Conservation (phyloP, 1,140 invertebrate species). For the Elymnias hypermnestra region DNA sequence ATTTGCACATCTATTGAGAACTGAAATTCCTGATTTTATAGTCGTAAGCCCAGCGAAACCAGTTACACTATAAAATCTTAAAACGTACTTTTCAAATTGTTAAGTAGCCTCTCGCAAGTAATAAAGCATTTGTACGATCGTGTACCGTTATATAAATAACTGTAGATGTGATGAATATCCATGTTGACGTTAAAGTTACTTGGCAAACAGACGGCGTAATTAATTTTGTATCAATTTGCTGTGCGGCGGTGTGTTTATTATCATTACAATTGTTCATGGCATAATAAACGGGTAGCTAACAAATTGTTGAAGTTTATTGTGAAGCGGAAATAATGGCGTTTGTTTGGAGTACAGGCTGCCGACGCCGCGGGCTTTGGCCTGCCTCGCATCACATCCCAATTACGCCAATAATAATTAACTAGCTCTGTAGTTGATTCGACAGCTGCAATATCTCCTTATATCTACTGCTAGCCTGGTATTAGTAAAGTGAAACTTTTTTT, state of each 20-base stretch:
- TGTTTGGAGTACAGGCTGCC: slow-evolving; percentile 51
- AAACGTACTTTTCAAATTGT: slow-evolving; percentile 15
- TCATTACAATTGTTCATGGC: slow-evolving; percentile 60
- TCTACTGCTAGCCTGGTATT: slow-evolving; percentile 42
- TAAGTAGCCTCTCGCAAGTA: slow-evolving; percentile 24
- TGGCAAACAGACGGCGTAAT: slow-evolving; percentile 42
- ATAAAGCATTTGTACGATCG: slow-evolving; percentile 32
- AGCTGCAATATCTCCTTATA: slow-evolving; percentile 41
- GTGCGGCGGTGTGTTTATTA: slow-evolving; percentile 54
- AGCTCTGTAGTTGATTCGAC: slow-evolving; percentile 39
- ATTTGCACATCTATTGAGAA: too few species aligned
- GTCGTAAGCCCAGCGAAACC: slow-evolving; percentile 29
- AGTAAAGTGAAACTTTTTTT: too few species aligned
- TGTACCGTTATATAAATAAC: slow-evolving; percentile 49
- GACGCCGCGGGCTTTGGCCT: slow-evolving; percentile 57
- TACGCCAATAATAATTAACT: slow-evolving; percentile 69
- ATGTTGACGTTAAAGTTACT: slow-evolving; percentile 28
- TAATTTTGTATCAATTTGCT: slow-evolving; percentile 64
- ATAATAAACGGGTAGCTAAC: slow-evolving; percentile 64
- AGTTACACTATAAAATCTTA: slow-evolving; percentile 24
- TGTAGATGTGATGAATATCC: slow-evolving; percentile 35
- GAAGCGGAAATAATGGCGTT: slow-evolving; percentile 71
- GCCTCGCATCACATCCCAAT: slow-evolving; percentile 71
- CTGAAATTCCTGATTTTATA: slow-evolving; percentile 39
- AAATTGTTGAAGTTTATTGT: slow-evolving; percentile 55